Evolutionary conservation across 2,797 vertebrate genomes (phyloP), one percentile per base, ranked within the genome.

Genomic region (Gallirallus australis): DNA sequence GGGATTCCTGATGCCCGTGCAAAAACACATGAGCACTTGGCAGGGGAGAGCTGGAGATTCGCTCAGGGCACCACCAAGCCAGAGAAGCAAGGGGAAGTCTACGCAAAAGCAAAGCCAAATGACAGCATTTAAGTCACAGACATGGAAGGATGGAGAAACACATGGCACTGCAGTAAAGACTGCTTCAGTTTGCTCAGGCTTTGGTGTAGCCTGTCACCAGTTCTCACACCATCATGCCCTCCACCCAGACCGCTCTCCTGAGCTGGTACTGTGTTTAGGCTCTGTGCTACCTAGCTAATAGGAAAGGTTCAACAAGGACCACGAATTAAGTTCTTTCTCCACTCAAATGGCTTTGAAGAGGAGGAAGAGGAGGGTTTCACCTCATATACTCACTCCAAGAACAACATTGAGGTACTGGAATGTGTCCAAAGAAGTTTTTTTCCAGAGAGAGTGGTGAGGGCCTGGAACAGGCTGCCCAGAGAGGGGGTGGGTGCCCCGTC

Each of bases 11-110:
- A 30, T 31, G 30, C 31, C 54, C 52, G 84, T 21, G 37, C 27
- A 47, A 50, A 85, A 82, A 28, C 4, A 0, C 2, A 12, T 0
- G 0, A 61, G 68, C 16, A 0, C 45, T 57, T 33, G 54, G 60
- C 65, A 52, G 6, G 9, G 60, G 40, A 61, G 40, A 1, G 4
- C 16, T 39, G 42, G 19, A 33, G 15, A 31, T 82, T 47, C 59
- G n/a, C 54, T 84, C 31, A 27, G 47, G 39, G 70, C 59, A 20
- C 11, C 7, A 42, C 42, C 42, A 42, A 42, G 63, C 27, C 20
- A 70, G 42, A 63, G 69, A 69, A 84, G 24, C 5, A 10, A 84
- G 25, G 33, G 42, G 10, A 72, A 39, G 0, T 4, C 63, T 14
- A n/a, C 24, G 5, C 30, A 42, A 42, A 10, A 56, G 9, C 35